Percentiles rank a stretch among this genome's conserved stretches.
phyloP scores from a whole-genome alignment of 2,113 vertebrate species.

The Burhinus bistriatus region DNA sequence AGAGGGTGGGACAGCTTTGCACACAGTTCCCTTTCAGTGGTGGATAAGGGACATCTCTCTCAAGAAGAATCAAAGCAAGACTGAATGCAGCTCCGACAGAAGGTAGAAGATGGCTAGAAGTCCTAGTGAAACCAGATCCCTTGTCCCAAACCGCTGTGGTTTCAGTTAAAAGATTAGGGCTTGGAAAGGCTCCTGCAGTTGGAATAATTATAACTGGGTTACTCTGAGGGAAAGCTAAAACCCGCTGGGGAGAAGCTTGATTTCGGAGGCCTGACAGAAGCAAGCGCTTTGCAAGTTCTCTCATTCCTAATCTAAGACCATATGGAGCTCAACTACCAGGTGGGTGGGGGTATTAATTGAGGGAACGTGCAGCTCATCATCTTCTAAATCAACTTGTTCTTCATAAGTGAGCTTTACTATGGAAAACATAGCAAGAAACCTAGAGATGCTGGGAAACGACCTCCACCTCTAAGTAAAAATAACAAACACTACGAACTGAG shows the following conservation, averaged over 20 bases:
- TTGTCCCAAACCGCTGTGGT: background rate
- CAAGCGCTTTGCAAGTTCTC: slow-evolving; percentile 18
- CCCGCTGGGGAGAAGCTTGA: background rate
- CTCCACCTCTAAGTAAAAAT: background rate
- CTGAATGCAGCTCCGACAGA: background rate
- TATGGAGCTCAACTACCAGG: slow-evolving; percentile 1
- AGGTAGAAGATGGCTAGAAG: background rate
- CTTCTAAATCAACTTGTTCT: background rate
- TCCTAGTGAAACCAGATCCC: background rate
- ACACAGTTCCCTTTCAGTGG: background rate
- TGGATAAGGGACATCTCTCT: background rate
- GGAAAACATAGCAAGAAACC: slow-evolving; percentile 6
- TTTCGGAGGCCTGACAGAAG: slow-evolving; percentile 17
- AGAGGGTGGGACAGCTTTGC: background rate
- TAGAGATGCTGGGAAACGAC: background rate
- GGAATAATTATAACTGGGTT: background rate
- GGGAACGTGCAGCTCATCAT: background rate
- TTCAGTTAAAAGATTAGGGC: background rate
- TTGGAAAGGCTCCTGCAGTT: background rate
- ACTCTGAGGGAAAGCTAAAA: background rate
- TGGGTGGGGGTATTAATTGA: background rate
- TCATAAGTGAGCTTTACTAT: background rate
- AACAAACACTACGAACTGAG: background rate
- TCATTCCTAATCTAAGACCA: background rate
- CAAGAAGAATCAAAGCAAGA: background rate